Percentiles rank a stretch among this genome's conserved stretches.
Evolutionary conservation across 2,797 vertebrate genomes (phyloP).

Genomic region (Florisuga fusca): DNA sequence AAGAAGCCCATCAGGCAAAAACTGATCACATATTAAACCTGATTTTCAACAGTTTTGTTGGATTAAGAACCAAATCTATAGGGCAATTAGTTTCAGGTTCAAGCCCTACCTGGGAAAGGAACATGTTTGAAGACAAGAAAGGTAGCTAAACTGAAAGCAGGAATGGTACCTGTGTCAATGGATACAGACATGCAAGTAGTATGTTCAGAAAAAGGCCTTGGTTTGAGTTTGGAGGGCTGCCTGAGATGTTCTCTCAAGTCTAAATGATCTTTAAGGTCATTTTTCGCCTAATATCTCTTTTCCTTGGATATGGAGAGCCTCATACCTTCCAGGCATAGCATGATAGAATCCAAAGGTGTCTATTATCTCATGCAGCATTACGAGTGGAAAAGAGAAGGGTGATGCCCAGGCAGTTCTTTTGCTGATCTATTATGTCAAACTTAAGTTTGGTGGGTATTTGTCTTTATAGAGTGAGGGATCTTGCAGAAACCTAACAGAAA

Average conservation of each 20-base stretch:
- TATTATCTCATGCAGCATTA: rapidly evolving
- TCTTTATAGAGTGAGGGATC: neutral
- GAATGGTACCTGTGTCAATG: neutral
- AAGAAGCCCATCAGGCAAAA: neutral
- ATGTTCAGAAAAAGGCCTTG: neutral
- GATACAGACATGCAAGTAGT: neutral
- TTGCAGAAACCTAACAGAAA: neutral
- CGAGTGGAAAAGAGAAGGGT: neutral
- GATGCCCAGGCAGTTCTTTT: neutral
- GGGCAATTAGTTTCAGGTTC: neutral
- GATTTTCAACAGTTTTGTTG: constrained; percentile 1
- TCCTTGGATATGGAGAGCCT: neutral
- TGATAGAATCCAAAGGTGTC: neutral
- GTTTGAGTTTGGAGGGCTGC: neutral
- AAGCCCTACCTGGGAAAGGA: neutral
- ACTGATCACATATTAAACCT: neutral
- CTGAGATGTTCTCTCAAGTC: neutral
- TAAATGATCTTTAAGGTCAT: neutral
- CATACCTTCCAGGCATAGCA: neutral
- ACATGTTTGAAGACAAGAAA: neutral
- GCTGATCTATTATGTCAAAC: neutral
- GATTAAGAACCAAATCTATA: neutral
- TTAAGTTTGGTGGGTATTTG: neutral
- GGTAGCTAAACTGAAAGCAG: neutral
- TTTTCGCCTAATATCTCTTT: neutral